Evolutionary conservation across 2,113 vertebrate species (phyloP).

Genomic region (Himantopus leucocephalus): DNA sequence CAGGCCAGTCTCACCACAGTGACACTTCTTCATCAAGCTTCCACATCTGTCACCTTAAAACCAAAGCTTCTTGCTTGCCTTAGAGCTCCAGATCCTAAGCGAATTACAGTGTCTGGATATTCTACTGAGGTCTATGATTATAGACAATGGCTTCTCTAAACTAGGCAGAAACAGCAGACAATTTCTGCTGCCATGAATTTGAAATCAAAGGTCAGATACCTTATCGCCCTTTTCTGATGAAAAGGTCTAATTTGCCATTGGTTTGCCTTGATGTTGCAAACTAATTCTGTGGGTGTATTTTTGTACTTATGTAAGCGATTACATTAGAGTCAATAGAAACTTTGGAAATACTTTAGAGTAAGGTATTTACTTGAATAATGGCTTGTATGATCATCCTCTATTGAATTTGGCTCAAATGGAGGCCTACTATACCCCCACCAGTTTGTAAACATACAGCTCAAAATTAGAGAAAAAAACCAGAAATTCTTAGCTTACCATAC

Average conservation of each 20-base stretch:
- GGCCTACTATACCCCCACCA: not conserved
- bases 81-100: not conserved
- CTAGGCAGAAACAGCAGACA: not conserved
- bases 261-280: not conserved
- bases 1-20: not conserved
- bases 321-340: slow-evolving; percentile 6
- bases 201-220: slow-evolving; percentile 1
- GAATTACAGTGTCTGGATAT: not conserved
- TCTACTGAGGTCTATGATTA: not conserved
- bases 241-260: not conserved
- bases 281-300: not conserved
- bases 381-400: not conserved
- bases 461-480: not conserved
- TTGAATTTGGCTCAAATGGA: not conserved
- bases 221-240: not conserved
- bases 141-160: not conserved
- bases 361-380: not conserved
- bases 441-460: not conserved
- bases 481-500: not conserved
- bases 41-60: not conserved
- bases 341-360: not conserved
- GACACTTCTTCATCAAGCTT: not conserved
- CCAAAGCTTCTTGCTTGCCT: not conserved
- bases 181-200: not conserved
- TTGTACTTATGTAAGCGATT: not conserved